A percentile compares a stretch with the other conserved stretches of the same genome.
phyloP scores from a whole-genome alignment of 37 sponge, comb jelly and placozoan genomes.

The Chondrilla cf. caribensis region DNA sequence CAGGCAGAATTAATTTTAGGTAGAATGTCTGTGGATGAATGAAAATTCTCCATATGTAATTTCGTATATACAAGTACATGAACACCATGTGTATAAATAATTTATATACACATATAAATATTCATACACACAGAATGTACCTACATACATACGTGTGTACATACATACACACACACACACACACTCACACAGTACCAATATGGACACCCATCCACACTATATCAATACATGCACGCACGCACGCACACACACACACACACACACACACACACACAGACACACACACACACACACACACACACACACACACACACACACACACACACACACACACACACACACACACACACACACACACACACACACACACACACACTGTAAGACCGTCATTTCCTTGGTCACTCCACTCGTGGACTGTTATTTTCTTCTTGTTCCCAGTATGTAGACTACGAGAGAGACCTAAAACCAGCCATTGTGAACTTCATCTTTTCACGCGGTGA shows the following conservation, averaged over 20 bases:
- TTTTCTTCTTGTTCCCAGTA: neutral
- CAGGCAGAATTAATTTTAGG: too few species aligned
- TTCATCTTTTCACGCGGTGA: neutral
- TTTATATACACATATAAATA: too few species aligned
- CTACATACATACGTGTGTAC: too few species aligned
- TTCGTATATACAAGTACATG: too few species aligned
- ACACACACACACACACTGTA: slow-evolving; percentile 2
- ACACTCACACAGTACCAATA: too few species aligned
- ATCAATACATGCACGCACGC: neutral
- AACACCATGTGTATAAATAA: too few species aligned
- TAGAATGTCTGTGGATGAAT: too few species aligned
- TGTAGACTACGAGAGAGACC: slow-evolving; percentile 1
- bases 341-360: neutral
- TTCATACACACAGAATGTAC: too few species aligned
- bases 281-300: slow-evolving; percentile 3
- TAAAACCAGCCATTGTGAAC: neutral
- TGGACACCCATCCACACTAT: too few species aligned
- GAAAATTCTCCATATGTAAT: too few species aligned
- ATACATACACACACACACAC: too few species aligned
- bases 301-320: slow-evolving; percentile 12
- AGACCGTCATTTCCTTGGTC: slow-evolving; percentile 47
- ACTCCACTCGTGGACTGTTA: neutral
- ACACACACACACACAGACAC: neutral
- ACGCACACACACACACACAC: slow-evolving; percentile 6
- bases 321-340: slow-evolving; percentile 13